Evolutionary conservation across 1,140 invertebrate genomes (phyloP).

Genomic region (Aethina tumida): DNA sequence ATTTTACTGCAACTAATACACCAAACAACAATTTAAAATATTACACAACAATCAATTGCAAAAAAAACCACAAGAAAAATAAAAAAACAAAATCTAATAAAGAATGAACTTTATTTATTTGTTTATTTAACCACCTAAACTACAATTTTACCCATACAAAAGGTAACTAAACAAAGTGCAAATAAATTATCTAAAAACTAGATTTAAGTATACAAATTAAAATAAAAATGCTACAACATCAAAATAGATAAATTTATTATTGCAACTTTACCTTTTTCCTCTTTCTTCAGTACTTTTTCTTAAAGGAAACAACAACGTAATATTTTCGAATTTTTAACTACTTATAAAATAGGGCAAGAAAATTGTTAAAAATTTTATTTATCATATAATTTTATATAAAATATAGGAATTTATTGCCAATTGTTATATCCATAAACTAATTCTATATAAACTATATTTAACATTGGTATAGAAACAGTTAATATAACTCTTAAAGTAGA

Average conservation of each 20-base stretch:
- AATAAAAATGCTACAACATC: conserved; percentile 16
- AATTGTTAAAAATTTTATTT: conserved; percentile 10
- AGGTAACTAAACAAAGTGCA: conserved; percentile 27
- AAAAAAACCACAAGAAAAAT: conserved; percentile 7
- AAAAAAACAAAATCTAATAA: conserved; percentile 11
- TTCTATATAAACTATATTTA: conserved; percentile 13
- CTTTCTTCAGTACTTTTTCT: conserved; percentile 20
- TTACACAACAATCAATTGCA: conserved; percentile 6
- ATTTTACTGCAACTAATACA: neutral
- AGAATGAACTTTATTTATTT: conserved; percentile 15
- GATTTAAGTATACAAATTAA: conserved; percentile 14
- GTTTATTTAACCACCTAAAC: conserved; percentile 17
- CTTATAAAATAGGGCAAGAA: conserved; percentile 20
- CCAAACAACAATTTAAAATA: conserved; percentile 6
- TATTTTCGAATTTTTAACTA: conserved; percentile 5
- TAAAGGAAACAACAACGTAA: conserved; percentile 7
- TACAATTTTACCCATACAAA: conserved; percentile 19
- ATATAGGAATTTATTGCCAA: conserved; percentile 20
- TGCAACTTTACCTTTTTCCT: conserved; percentile 23
- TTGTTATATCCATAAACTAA: conserved; percentile 13
- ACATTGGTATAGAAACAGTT: conserved; percentile 19
- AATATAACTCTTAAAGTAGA: neutral
- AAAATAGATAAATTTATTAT: conserved; percentile 14
- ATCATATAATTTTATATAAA: conserved; percentile 4
- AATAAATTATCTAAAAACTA: conserved; percentile 23